Evolutionary conservation across 1,140 invertebrate species (phyloP).

Genomic region (Ridgeia piscesae): DNA sequence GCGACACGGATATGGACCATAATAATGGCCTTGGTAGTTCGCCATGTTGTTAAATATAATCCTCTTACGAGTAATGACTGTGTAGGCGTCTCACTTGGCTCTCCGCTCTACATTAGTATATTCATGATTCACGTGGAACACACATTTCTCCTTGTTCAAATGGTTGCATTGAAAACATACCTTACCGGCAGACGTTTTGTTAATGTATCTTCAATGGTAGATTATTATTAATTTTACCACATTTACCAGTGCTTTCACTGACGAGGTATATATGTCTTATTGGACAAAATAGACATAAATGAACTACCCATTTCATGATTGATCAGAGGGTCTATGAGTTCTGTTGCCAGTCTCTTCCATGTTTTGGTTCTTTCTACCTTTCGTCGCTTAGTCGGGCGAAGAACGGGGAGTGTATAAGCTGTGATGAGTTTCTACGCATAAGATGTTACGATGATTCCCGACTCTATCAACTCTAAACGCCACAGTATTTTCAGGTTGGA

Average conservation of each 20-base stretch:
- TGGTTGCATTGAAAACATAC: not conserved
- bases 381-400: too few species aligned
- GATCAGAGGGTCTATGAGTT: not conserved
- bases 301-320: not conserved
- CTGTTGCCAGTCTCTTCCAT: too few species aligned
- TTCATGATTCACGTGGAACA: not conserved
- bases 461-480: too few species aligned
- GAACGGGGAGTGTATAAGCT: too few species aligned
- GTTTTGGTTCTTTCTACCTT: too few species aligned
- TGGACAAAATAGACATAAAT: not conserved
- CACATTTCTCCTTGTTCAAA: not conserved
- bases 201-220: not conserved
- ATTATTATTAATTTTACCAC: too few species aligned
- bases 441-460: too few species aligned
- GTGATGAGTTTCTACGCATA: too few species aligned
- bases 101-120: not conserved
- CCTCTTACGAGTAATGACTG: not conserved
- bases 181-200: not conserved
- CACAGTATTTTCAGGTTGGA: too few species aligned
- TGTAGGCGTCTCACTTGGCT: not conserved
- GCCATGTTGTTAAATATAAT: not conserved
- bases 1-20: not conserved
- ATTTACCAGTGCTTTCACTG: not conserved
- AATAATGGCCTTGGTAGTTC: not conserved
- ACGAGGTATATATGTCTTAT: not conserved